Base-by-base conservation (phyloP, 2,888 invertebrate genomes). In the Epinotia bilunana region DNA sequence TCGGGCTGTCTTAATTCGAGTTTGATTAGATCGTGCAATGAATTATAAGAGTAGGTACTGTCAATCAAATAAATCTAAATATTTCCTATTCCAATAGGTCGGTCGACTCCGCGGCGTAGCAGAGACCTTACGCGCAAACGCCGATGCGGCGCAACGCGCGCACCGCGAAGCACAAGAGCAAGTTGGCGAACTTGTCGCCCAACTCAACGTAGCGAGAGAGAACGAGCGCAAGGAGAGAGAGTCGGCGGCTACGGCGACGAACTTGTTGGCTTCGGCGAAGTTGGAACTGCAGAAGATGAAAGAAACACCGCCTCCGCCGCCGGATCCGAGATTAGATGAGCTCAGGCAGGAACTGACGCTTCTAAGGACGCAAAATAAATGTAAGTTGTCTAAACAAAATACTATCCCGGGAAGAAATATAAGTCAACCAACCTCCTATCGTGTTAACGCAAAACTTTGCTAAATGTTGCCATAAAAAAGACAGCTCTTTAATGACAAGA, bases 321-420 rank as follows among this genome's bases (percentile, higher is more conserved):
- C 97, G 80, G 95, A 96, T 77, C 95, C 97, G 77, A 95, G 97
- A 85, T 94, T 97, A 77, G 97, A 96, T 80, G 97, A 97, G 86
- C 92, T 97, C 78, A 96, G 96, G 87, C 95, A 95, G 82, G 97
- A 98, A 89, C 94, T 98, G 78, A 95, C 95, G 70, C 91, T 95
- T 81, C 94, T 98, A 79, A 95, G 97, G 82, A 95, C 96, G 70
- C 96, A 96, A 85, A 98, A 98, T 87, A 96, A 96, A 93, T 95
- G 97, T 97, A 89, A 86, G 93, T 86, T 39, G 9, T 39, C 39
- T 7, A 39, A 39, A n/a, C n/a, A 53, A 53, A 53, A 53, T 53
- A n/a, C 53, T 6, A 53, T n/a, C 5, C n/a, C n/a, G n/a, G 53
- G n/a, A 53, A 6, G 6, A 53, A 53, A 6, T 53, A 53, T 4